Evolutionary conservation across 2,113 vertebrate species (phyloP).

Genomic region (Nothobranchius furzeri): DNA sequence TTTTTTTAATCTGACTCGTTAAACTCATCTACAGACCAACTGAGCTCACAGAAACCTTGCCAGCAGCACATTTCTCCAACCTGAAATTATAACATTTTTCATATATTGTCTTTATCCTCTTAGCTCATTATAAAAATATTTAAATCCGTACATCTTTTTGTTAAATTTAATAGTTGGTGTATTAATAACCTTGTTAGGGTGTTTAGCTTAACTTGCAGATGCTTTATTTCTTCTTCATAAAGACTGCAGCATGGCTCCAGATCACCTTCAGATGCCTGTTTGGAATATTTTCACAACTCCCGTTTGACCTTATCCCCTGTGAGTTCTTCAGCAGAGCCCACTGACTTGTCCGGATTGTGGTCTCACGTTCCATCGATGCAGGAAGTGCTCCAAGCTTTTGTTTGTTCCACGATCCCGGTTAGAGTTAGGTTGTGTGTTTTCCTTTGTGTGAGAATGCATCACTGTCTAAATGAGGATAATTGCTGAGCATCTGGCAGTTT

Average conservation of each 20-base stretch:
- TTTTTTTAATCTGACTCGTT: conserved; percentile 13
- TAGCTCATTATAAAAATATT: neutral
- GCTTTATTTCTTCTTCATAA: neutral
- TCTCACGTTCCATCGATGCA: conserved; percentile 4
- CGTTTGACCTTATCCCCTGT: conserved; percentile 2
- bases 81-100: conserved; percentile 2
- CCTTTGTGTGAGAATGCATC: neutral
- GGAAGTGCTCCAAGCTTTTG: conserved; percentile 15
- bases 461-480: conserved; percentile 43
- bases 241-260: neutral
- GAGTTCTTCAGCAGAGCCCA: neutral
- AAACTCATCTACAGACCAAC: neutral
- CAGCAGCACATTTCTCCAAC: neutral
- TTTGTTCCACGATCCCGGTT: conserved; percentile 10
- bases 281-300: neutral
- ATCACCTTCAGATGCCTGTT: neutral
- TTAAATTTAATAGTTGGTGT: neutral
- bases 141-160: neutral
- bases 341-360: neutral
- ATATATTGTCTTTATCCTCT: conserved; percentile 11
- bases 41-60: conserved; percentile 5
- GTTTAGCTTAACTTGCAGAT: neutral
- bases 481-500: conserved; percentile 52
- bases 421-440: neutral
- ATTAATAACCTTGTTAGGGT: neutral